Conservation (phyloP, 2,888 invertebrate genomes). For the Clostera curtula region DNA sequence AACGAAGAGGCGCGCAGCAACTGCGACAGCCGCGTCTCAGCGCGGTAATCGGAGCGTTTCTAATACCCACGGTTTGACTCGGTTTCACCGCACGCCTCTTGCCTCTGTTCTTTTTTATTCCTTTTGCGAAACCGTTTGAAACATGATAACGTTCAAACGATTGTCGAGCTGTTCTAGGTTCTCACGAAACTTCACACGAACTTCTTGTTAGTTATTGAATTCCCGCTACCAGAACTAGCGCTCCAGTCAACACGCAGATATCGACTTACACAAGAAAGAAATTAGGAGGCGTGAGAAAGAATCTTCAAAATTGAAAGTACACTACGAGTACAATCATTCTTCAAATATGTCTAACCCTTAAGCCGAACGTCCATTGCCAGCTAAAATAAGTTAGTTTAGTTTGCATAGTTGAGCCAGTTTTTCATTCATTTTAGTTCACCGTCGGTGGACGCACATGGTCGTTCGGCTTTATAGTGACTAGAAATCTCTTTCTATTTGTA, state of each 20-base stretch:
- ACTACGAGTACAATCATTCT: no score
- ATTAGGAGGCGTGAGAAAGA: conserved; percentile 6
- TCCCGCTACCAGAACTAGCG: conserved; percentile 46
- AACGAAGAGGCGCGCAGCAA: conserved; percentile 12
- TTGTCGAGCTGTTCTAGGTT: conserved; percentile 51
- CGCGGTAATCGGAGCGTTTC: conserved; percentile 74
- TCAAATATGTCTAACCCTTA: no score
- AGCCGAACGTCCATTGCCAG: no score
- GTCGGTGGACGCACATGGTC: no score
- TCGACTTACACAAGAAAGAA: conserved; percentile 40
- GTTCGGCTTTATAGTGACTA: no score
- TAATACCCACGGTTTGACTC: conserved; percentile 73
- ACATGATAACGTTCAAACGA: conserved; percentile 68
- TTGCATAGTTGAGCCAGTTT: no score
- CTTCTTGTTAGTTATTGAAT: conserved; percentile 66
- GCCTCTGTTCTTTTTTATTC: conserved; percentile 70
- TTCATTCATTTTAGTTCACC: no score
- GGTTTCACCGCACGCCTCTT: conserved; percentile 73
- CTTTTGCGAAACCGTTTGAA: conserved; percentile 74
- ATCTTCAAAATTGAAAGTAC: no score
- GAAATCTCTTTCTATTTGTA: no score
- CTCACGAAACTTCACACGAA: conserved; percentile 66
- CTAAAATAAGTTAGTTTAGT: no score
- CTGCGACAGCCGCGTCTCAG: conserved; percentile 36
- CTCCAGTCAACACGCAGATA: conserved; percentile 27